phyloP scores from a whole-genome alignment of 2,113 vertebrate species.

The Chlamydotis undulata region DNA sequence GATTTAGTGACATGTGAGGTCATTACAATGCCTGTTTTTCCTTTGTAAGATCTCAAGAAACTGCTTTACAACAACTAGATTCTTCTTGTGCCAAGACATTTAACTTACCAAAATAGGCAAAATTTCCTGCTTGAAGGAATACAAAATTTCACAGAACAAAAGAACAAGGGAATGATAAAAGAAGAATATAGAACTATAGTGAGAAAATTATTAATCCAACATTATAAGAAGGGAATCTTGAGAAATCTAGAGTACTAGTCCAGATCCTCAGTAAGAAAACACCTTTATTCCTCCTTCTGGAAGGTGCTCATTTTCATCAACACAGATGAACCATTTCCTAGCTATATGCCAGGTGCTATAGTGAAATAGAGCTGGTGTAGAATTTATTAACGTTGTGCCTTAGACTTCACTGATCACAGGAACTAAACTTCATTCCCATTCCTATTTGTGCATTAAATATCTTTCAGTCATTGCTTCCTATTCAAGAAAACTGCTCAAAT shows the following conservation, averaged over 20 bases:
- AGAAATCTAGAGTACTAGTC: background rate
- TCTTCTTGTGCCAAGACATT: background rate
- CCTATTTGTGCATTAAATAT: background rate
- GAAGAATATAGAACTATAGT: background rate
- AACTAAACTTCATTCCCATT: background rate
- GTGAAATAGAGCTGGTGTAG: background rate
- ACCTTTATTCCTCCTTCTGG: background rate
- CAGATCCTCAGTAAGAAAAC: background rate
- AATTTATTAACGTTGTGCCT: background rate
- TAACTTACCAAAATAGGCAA: background rate
- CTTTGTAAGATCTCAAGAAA: background rate
- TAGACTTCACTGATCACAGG: background rate
- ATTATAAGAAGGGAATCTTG: background rate
- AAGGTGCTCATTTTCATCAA: background rate
- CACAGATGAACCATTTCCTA: background rate
- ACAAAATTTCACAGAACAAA: background rate
- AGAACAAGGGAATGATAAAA: background rate
- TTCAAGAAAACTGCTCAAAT: background rate
- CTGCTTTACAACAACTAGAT: background rate
- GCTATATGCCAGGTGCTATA: background rate
- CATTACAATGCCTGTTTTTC: background rate
- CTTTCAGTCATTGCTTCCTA: background rate
- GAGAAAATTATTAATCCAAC: background rate
- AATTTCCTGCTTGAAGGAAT: background rate
- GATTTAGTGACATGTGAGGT: background rate